Evolutionary conservation across 1,140 invertebrate species (phyloP).

Genomic region (Druon quercuslanigerum): DNA sequence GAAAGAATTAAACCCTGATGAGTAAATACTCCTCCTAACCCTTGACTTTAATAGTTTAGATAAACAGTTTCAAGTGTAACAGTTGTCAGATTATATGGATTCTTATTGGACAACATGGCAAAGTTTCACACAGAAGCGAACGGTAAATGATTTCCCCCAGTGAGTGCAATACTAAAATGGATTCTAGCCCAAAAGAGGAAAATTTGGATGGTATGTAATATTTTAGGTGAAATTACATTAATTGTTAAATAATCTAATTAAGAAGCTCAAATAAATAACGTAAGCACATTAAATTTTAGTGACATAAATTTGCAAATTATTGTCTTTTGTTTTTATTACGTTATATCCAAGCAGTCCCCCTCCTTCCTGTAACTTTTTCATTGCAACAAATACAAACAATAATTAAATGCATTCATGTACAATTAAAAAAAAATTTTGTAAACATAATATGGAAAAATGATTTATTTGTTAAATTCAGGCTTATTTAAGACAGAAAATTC

Average conservation of each 20-base stretch:
- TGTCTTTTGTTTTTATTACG: no score
- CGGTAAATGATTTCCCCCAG: not conserved
- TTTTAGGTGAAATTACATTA: not conserved
- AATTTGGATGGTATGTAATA: not conserved
- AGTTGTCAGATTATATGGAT: constrained; percentile 7
- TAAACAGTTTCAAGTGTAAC: not conserved
- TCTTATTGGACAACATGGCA: constrained; percentile 8
- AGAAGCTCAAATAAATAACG: no score
- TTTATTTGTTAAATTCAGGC: no score
- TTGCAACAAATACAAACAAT: no score
- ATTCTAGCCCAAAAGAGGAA: not conserved
- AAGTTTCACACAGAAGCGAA: constrained; percentile 7
- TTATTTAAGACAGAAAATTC: no score
- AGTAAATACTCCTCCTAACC: constrained; percentile 15
- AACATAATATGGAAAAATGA: no score
- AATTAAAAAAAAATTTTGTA: no score
- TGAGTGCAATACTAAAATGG: constrained; percentile 8
- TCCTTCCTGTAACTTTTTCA: no score
- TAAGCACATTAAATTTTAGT: no score
- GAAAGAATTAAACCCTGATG: constrained; percentile 2
- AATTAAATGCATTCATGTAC: no score
- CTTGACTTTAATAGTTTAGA: constrained; percentile 21
- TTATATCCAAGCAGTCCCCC: no score
- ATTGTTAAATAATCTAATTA: not conserved
- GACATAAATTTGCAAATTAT: no score